These are phyloP conservation scores for Potamilus streckersoni DNA, from an alignment of 1,140 invertebrate genomes.

Conservation along the genomic window DNA sequence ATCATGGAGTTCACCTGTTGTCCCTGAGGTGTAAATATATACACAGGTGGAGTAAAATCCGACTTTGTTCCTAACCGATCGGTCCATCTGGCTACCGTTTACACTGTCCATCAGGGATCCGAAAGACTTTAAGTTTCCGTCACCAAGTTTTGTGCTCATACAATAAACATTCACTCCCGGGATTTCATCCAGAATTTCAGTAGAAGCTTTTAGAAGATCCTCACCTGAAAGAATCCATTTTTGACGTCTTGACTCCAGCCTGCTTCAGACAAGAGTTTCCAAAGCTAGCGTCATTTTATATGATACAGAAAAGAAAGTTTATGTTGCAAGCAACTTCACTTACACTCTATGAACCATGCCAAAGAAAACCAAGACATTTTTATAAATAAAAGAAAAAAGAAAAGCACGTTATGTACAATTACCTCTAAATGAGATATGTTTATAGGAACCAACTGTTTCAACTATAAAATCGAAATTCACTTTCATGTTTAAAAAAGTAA, in stretches of 20 bases:
- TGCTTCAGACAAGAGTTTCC: not conserved
- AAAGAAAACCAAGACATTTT: not conserved
- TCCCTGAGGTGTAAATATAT: conserved; percentile 26
- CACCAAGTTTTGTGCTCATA: not conserved
- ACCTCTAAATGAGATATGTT: too few species aligned
- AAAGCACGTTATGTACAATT: too few species aligned
- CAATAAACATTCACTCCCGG: conserved; percentile 9
- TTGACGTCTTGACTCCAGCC: not conserved
- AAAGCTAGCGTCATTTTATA: not conserved
- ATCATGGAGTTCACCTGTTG: conserved; percentile 6
- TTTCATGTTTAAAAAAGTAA: too few species aligned
- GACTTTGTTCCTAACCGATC: not conserved
- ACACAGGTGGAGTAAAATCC: not conserved
- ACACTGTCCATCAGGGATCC: not conserved
- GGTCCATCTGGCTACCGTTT: not conserved
- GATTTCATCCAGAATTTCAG: not conserved
- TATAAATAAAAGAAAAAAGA: too few species aligned
- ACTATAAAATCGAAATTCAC: too few species aligned
- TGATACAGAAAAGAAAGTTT: not conserved
- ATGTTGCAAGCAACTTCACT: not conserved
- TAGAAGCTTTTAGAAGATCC: conserved; percentile 4
- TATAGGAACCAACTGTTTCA: too few species aligned
- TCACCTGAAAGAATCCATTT: conserved; percentile 2
- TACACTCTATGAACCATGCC: not conserved
- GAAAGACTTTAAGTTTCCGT: not conserved